phyloP scores from a whole-genome alignment of 2,113 vertebrate genomes.

The Chroicocephalus ridibundus region DNA sequence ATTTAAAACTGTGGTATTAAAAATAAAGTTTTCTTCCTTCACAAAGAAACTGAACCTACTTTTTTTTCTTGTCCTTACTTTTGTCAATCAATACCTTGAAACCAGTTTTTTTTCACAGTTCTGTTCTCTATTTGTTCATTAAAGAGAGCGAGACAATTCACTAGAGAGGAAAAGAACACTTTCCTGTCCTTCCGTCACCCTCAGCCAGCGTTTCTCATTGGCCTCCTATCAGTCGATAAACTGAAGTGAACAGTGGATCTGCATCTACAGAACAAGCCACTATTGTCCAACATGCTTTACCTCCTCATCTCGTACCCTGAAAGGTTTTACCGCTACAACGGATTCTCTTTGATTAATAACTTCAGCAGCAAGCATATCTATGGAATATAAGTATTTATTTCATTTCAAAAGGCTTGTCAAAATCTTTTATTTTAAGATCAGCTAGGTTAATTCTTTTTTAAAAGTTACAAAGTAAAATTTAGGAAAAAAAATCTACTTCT shows the following conservation, averaged over 20 bases:
- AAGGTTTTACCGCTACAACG: neutral
- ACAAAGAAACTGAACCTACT: neutral
- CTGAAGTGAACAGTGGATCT: neutral
- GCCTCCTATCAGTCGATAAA: neutral
- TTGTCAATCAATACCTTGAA: neutral
- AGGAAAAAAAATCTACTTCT: neutral
- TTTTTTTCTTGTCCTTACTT: neutral
- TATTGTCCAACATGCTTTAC: neutral
- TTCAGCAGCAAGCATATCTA: neutral
- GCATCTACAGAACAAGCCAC: neutral
- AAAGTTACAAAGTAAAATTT: neutral
- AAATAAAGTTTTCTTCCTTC: neutral
- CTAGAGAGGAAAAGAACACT: neutral
- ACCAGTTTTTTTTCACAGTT: neutral
- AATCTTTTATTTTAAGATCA: neutral
- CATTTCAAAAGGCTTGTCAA: neutral
- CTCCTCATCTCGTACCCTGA: neutral
- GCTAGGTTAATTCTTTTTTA: neutral
- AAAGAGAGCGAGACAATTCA: neutral
- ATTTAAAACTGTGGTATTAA: neutral
- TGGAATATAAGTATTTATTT: neutral
- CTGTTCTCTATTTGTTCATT: neutral
- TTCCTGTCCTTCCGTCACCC: neutral
- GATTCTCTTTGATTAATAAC: neutral
- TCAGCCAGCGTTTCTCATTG: neutral